phyloP scores from a whole-genome alignment of 2,797 vertebrate genomes.

The Sciurus carolinensis region DNA sequence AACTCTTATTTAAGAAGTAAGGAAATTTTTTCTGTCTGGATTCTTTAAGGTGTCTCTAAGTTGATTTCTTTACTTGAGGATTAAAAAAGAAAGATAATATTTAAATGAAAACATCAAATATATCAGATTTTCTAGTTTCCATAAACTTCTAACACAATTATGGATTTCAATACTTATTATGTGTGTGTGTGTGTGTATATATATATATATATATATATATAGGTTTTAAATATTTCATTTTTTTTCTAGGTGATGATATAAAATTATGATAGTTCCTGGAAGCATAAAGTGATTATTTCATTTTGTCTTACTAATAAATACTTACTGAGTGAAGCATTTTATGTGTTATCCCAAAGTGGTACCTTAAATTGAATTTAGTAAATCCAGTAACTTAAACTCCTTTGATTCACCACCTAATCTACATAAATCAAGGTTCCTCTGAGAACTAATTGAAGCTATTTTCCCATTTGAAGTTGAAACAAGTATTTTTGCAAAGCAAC shows the following conservation, averaged over 20 bases:
- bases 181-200: too few species aligned
- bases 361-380: conserved; percentile 80
- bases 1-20: conserved; percentile 10
- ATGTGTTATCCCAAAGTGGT: conserved; percentile 74
- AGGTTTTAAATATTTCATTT: conserved; percentile 71
- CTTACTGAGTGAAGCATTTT: conserved; percentile 70
- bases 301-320: conserved; percentile 82
- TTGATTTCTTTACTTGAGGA: conserved; percentile 29
- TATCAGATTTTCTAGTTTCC: conserved; percentile 44
- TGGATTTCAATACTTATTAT: conserved; percentile 51
- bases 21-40: not conserved
- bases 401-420: conserved; percentile 75
- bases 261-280: conserved; percentile 74
- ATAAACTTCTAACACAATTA: conserved; percentile 47
- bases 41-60: conserved; percentile 42
- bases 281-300: conserved; percentile 74
- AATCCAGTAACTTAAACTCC: conserved; percentile 74
- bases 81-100: not conserved
- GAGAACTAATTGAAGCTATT: conserved; percentile 79
- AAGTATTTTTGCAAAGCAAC: conserved; percentile 72
- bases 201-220: not conserved
- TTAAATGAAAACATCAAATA: conserved; percentile 60
- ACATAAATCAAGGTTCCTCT: conserved; percentile 78
- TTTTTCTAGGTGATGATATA: conserved; percentile 70
- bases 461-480: conserved; percentile 79